Percentiles rank a stretch among this genome's conserved stretches.
Evolutionary conservation across 2,113 vertebrate species (phyloP).

Genomic region (Pteropus alecto): DNA sequence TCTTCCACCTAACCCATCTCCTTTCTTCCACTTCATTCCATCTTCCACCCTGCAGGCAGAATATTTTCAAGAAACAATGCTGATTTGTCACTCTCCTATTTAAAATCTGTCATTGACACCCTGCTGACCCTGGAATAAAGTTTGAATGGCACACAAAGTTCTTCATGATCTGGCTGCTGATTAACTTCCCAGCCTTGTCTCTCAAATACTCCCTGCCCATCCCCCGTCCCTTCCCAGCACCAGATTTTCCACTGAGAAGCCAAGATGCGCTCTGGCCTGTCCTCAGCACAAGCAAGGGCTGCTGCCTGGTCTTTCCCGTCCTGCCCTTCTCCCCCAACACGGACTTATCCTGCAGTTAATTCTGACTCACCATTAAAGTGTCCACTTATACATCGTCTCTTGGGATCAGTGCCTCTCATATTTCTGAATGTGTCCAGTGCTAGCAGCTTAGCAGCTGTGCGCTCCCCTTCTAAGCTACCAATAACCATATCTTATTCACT

Average conservation of each 20-base stretch:
- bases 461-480: background rate
- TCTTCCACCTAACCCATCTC: background rate
- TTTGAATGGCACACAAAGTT: background rate
- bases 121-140: background rate
- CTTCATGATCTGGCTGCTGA: background rate
- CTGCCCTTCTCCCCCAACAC: background rate
- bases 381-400: background rate
- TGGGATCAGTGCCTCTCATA: background rate
- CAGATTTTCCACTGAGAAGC: background rate
- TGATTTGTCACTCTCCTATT: slow-evolving; percentile 37
- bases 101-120: slow-evolving; percentile 5
- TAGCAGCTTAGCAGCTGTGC: background rate
- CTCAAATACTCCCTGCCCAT: background rate
- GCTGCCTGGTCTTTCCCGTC: background rate
- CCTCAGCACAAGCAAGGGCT: background rate
- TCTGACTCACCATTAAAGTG: background rate
- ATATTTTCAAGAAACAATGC: background rate
- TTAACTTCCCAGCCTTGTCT: background rate
- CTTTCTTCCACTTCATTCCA: background rate
- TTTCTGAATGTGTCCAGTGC: background rate
- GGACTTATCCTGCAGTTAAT: background rate
- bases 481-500: background rate
- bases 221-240: background rate
- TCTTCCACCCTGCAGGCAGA: background rate
- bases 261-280: background rate